phyloP scores from a whole-genome alignment of 2,113 vertebrate species.

The Pollachius pollachius region DNA sequence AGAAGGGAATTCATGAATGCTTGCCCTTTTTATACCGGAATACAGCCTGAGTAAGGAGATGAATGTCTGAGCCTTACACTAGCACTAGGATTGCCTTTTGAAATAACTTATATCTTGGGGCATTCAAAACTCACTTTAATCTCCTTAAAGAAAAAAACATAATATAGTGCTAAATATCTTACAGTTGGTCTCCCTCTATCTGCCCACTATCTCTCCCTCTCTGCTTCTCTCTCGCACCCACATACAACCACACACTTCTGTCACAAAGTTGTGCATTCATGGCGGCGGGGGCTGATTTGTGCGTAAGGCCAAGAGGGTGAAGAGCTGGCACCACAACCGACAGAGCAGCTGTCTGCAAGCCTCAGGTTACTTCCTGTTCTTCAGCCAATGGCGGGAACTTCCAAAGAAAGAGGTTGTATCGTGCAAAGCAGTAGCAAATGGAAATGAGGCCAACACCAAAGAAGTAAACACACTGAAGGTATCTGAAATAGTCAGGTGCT shows the following conservation, averaged over 20 bases:
- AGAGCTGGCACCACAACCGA: slow-evolving; percentile 31
- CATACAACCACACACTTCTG: slow-evolving; percentile 9
- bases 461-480: slow-evolving; percentile 30
- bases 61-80: no score
- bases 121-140: no score
- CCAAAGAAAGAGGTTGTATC: slow-evolving; percentile 72
- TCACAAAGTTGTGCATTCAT: slow-evolving; percentile 24
- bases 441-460: slow-evolving; percentile 29
- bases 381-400: slow-evolving; percentile 65
- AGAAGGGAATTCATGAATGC: background rate
- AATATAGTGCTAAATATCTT: background rate
- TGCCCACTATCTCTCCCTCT: background rate
- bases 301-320: slow-evolving; percentile 30
- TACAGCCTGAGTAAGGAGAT: background rate
- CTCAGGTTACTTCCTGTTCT: slow-evolving; percentile 70
- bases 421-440: slow-evolving; percentile 49
- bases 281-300: slow-evolving; percentile 24
- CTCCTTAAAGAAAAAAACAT: background rate
- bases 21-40: background rate
- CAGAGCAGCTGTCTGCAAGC: slow-evolving; percentile 66
- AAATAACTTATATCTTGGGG: no score
- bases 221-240: background rate
- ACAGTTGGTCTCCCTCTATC: background rate
- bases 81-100: no score
- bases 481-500: no score